A percentile compares a stretch with the other conserved stretches of the same genome.
phyloP scores from a whole-genome alignment of 2,888 invertebrate species.

The Poecilobothrus nobilitatus region DNA sequence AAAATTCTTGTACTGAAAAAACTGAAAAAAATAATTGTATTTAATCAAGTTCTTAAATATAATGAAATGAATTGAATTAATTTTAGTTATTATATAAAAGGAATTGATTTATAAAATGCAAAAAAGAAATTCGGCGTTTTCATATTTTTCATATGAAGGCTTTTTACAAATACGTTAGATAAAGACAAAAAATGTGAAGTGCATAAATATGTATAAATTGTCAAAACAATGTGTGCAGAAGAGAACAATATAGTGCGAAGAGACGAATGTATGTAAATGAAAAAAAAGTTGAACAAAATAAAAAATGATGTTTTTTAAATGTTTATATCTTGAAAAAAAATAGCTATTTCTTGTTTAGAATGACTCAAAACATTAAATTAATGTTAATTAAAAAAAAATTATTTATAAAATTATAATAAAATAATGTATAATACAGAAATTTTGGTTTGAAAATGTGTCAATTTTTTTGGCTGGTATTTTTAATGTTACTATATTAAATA shows the following conservation, averaged over 20 bases:
- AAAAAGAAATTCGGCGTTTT: conserved; percentile 6
- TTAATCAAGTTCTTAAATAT: neutral
- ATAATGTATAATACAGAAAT: neutral
- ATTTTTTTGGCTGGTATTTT: conserved; percentile 5
- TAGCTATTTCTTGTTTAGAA: neutral
- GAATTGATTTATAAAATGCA: conserved; percentile 6
- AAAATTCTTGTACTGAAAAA: conserved; percentile 9
- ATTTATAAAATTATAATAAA: neutral
- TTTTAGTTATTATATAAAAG: conserved; percentile 1
- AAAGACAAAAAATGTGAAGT: conserved; percentile 3
- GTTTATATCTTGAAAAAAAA: neutral
- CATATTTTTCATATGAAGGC: conserved; percentile 3
- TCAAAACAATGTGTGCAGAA: conserved; percentile 6
- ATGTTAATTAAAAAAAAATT: neutral
- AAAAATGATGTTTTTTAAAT: conserved; percentile 4
- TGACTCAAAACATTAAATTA: neutral
- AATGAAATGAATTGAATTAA: neutral
- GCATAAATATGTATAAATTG: conserved; percentile 4
- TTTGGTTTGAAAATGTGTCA: neutral
- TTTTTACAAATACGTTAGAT: conserved; percentile 3
- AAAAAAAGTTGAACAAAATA: neutral
- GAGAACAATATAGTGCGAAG: conserved; percentile 3
- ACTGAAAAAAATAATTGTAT: neutral
- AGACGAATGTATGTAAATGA: conserved; percentile 6
- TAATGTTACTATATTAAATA: neutral